phyloP scores from a whole-genome alignment of 2,888 invertebrate species.

The Schrankia costaestrigalis region DNA sequence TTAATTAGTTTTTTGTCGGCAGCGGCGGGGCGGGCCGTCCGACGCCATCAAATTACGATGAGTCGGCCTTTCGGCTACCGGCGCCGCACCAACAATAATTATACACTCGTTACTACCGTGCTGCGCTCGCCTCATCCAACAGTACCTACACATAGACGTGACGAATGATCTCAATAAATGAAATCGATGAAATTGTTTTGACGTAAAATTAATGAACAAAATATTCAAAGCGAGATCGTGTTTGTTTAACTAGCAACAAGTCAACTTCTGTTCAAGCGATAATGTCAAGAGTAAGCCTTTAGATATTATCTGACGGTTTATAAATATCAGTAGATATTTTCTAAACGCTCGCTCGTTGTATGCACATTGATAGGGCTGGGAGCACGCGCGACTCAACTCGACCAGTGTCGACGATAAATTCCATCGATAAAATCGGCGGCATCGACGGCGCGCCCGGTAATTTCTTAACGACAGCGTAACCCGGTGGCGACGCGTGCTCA shows the following conservation, averaged over 20 bases:
- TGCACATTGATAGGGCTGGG: slow-evolving; percentile 45
- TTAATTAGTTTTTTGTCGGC: slow-evolving; percentile 79
- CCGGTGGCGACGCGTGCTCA: slow-evolving; percentile 78
- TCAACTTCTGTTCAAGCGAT: slow-evolving; percentile 2
- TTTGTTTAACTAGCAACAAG: slow-evolving; percentile 11
- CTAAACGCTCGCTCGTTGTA: slow-evolving; percentile 34
- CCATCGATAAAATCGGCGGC: slow-evolving; percentile 79
- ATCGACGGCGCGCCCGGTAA: slow-evolving; percentile 71
- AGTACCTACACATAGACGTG: slow-evolving; percentile 39
- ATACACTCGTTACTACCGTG: slow-evolving; percentile 80
- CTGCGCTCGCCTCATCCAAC: slow-evolving; percentile 49
- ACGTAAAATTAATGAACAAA: slow-evolving; percentile 42
- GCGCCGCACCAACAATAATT: slow-evolving; percentile 70
- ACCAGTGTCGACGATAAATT: slow-evolving; percentile 76
- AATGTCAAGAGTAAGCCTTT: slow-evolving; percentile 8
- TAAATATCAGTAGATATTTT: slow-evolving; percentile 30
- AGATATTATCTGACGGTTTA: slow-evolving; percentile 7
- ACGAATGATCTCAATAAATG: slow-evolving; percentile 54
- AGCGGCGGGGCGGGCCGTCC: slow-evolving; percentile 65
- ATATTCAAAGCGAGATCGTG: slow-evolving; percentile 18
- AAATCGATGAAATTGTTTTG: slow-evolving; percentile 59
- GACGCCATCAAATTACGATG: slow-evolving; percentile 81
- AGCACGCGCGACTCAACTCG: slow-evolving; percentile 55
- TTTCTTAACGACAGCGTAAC: slow-evolving; percentile 80
- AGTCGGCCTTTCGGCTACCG: slow-evolving; percentile 79